These are phyloP conservation scores for Pocota personata DNA, from an alignment of 2,888 invertebrate species.

Conservation along the genomic window DNA sequence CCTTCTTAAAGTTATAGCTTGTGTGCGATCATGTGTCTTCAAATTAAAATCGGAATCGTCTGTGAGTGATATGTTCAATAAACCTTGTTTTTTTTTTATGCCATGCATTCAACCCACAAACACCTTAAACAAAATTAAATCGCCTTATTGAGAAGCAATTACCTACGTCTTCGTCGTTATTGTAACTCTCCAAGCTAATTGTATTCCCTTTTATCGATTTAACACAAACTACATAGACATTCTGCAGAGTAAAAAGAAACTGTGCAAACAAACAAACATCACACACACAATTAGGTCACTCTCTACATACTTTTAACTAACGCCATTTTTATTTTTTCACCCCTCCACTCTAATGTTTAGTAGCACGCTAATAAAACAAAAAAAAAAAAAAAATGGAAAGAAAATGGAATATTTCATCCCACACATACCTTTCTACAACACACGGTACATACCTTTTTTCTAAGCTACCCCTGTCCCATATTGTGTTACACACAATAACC, in stretches of 20 bases:
- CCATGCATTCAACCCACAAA: no score
- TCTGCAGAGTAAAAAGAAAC: background rate
- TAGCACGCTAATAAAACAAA: background rate
- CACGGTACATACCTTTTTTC: slow-evolving; percentile 26
- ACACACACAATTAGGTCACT: slow-evolving; percentile 33
- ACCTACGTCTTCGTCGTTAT: no score
- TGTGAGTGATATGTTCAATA: no score
- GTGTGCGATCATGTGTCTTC: no score
- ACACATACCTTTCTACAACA: slow-evolving; percentile 2
- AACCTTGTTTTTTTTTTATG: no score
- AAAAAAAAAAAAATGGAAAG: background rate
- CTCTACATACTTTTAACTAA: background rate
- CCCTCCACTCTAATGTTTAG: background rate
- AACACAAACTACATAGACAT: slow-evolving; percentile 4
- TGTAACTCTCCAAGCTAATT: background rate
- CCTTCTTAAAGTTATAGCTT: no score
- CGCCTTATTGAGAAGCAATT: no score
- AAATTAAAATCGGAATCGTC: no score
- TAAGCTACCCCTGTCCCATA: slow-evolving; percentile 38
- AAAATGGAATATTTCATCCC: slow-evolving; percentile 64
- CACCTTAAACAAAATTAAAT: background rate
- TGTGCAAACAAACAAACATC: no score
- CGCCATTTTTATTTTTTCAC: slow-evolving; percentile 31
- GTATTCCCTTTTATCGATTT: slow-evolving; percentile 19
- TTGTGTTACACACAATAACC: slow-evolving; percentile 28